phyloP scores from a whole-genome alignment of 2,113 vertebrate species.

The Prionailurus bengalensis region DNA sequence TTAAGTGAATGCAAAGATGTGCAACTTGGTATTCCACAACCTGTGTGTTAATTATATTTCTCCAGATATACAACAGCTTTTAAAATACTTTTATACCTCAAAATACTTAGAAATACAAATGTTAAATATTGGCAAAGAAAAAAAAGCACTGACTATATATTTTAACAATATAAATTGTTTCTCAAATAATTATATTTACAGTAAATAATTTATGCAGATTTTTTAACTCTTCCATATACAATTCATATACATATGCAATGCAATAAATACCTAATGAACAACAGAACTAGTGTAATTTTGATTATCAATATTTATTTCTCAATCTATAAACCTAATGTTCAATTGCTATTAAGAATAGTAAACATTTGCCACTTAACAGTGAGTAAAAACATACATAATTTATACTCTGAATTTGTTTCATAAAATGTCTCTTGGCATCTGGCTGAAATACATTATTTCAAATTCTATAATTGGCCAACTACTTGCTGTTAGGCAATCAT shows the following conservation, averaged over 20 bases:
- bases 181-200: slow-evolving; percentile 33
- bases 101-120: slow-evolving; percentile 18
- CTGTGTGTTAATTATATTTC: not conserved
- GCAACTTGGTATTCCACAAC: not conserved
- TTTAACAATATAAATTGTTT: not conserved
- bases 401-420: not conserved
- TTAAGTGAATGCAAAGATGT: not conserved
- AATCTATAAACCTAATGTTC: slow-evolving; percentile 66
- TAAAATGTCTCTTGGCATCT: slow-evolving; percentile 23
- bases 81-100: not conserved
- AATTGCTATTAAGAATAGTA: not conserved
- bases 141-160: not conserved
- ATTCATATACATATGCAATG: slow-evolving; percentile 8
- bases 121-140: slow-evolving; percentile 8
- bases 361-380: slow-evolving; percentile 54
- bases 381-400: slow-evolving; percentile 59
- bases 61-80: not conserved
- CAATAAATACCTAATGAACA: slow-evolving; percentile 54
- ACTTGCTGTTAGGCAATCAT: slow-evolving; percentile 24
- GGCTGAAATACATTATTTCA: slow-evolving; percentile 46
- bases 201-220: slow-evolving; percentile 54
- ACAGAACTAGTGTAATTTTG: slow-evolving; percentile 50
- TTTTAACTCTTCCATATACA: slow-evolving; percentile 26
- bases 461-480: slow-evolving; percentile 23
- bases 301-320: slow-evolving; percentile 71